Base-by-base conservation (phyloP, 2,888 invertebrate species). In the Apotomis betuletana region DNA sequence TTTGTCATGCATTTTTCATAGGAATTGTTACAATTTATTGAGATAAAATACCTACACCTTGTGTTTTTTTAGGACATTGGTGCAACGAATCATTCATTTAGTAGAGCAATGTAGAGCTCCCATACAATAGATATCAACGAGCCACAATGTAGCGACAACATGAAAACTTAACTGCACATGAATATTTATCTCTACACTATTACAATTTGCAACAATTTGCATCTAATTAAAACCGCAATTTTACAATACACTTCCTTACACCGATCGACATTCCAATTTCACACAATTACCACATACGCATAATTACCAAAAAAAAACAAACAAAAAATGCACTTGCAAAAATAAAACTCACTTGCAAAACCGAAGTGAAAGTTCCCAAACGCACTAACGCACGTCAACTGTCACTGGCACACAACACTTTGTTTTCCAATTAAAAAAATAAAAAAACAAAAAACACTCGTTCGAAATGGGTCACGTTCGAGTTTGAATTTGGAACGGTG, bases 81-180 rank as follows among this genome's bases (percentile, higher is more conserved):
- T 41, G 5, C 4, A 6, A 3, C 41, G 6, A 41, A 41, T 10
- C 4, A 44, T 5, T 44, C 44, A 44, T 5, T 44, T 49, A 10
- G 36, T 55, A 55, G 38, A 10, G 57, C 15, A n/a, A n/a, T 46
- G 65, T 51, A 67, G 46, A 65, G 46, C 44, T 55, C 65, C 70
- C 86, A 80, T 88, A 87, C 84, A 88, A 91, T 90, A 91, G 90
- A 92, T 83, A 80, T 90, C 87, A 90, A 92, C 92, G 91, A 75
- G 83, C 77, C 67, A 46, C 52, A 27, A 27, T 27, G 27, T 27
- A 27, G 27, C 73, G 65, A 77, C 44, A 46, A 55, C 38, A 6
- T 6, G 41, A 41, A 12, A 76, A 75, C 70, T 69, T 70, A 69
- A 68, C 51, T 65, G 61, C 57, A 51, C 36, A n/a, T 57, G 61